Evolutionary conservation across 2,888 invertebrate species (phyloP).

Genomic region (Boloria selene): DNA sequence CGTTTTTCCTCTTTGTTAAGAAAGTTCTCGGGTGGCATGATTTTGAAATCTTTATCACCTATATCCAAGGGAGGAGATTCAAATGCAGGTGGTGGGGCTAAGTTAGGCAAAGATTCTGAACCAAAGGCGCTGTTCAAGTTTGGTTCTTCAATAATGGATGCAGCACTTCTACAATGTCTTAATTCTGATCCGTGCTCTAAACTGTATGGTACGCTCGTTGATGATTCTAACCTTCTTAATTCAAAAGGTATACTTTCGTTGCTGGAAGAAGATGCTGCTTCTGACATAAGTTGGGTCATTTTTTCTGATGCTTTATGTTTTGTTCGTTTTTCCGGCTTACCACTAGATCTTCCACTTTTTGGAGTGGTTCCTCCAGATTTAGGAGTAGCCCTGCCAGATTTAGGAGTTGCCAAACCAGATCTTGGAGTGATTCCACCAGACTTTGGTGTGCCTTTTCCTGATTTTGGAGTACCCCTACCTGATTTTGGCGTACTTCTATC

Average conservation of each 20-base stretch:
- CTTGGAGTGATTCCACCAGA: slow-evolving; percentile 72
- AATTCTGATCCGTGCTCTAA: slow-evolving; percentile 79
- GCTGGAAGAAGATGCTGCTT: slow-evolving; percentile 83
- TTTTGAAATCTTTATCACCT: slow-evolving; percentile 77
- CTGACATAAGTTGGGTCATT: slow-evolving; percentile 79
- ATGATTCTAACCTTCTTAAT: slow-evolving; percentile 78
- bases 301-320: slow-evolving; percentile 79
- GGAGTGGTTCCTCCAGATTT: slow-evolving; percentile 78
- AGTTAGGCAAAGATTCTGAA: slow-evolving; percentile 88
- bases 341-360: slow-evolving; percentile 81
- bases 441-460: slow-evolving; percentile 73
- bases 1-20: slow-evolving; percentile 70
- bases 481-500: slow-evolving; percentile 77
- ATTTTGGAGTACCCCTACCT: slow-evolving; percentile 69
- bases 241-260: slow-evolving; percentile 81
- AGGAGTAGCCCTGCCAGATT: slow-evolving; percentile 71
- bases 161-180: slow-evolving; percentile 82
- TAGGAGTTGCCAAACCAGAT: slow-evolving; percentile 73
- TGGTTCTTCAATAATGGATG: slow-evolving; percentile 81
- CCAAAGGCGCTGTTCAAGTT: slow-evolving; percentile 79
- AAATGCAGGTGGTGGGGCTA: slow-evolving; percentile 84
- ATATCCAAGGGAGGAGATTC: slow-evolving; percentile 80
- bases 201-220: slow-evolving; percentile 85
- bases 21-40: slow-evolving; percentile 76
- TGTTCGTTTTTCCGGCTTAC: slow-evolving; percentile 72